Evolutionary conservation across 2,113 vertebrate genomes (phyloP).

Genomic region (Entomyzon cyanotis): DNA sequence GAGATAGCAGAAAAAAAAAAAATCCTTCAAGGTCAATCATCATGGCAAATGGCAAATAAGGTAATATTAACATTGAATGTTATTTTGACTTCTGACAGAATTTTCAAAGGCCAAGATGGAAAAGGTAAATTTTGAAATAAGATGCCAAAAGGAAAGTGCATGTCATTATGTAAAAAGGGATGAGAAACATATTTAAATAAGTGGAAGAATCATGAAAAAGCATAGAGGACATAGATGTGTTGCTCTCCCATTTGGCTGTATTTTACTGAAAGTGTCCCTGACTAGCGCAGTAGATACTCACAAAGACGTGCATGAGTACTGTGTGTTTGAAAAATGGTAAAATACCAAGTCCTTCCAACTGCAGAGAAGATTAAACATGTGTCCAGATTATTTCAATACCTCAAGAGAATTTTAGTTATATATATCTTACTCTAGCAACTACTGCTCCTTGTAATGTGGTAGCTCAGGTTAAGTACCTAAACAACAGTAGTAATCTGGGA

Average conservation of each 20-base stretch:
- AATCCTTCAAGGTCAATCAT: neutral
- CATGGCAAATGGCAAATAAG: neutral
- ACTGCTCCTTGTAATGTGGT: neutral
- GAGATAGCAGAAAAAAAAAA: neutral
- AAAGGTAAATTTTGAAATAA: neutral
- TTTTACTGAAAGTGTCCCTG: neutral
- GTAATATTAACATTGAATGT: neutral
- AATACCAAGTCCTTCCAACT: neutral
- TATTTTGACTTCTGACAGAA: neutral
- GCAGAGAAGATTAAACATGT: neutral
- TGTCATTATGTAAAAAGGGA: neutral
- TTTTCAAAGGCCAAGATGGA: neutral
- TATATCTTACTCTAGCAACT: neutral
- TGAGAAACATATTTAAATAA: neutral
- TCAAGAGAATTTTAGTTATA: neutral
- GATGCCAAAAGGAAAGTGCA: neutral
- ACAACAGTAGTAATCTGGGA: neutral
- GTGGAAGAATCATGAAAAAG: neutral
- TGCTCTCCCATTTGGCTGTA: neutral
- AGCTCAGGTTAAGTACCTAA: neutral
- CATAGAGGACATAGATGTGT: neutral
- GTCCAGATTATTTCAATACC: neutral
- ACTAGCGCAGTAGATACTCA: neutral
- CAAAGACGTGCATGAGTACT: accelerated
- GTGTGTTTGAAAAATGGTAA: neutral